phyloP scores from a whole-genome alignment of 2,888 invertebrate species.

The Agonopterix subpropinquella region DNA sequence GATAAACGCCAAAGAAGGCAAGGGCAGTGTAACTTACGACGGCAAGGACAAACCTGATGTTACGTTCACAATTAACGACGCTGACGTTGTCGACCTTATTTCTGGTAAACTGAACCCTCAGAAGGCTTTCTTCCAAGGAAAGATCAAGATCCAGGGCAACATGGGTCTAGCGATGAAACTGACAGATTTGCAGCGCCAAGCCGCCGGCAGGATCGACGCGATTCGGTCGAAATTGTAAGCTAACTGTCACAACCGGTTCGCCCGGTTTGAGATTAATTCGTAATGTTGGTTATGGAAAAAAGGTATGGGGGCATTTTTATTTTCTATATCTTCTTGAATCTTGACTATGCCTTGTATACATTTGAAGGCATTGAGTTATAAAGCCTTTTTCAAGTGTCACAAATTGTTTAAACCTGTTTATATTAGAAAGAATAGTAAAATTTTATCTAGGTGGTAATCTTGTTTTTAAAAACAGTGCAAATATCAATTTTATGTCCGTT shows the following conservation, averaged over 20 bases:
- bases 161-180: constrained; percentile 98
- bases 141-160: constrained; percentile 96
- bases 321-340: neutral
- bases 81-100: constrained; percentile 90
- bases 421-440: neutral
- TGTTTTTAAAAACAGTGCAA: neutral
- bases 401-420: neutral
- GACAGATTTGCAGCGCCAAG: constrained; percentile 86
- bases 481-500: constrained; percentile 11
- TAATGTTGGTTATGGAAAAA: constrained; percentile 38
- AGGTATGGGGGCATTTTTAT: constrained; percentile 38
- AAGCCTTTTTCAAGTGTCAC: too few species aligned
- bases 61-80: constrained; percentile 91
- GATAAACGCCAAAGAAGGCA: constrained; percentile 93
- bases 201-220: constrained; percentile 82
- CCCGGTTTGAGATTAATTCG: constrained; percentile 12
- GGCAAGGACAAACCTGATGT: constrained; percentile 92
- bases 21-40: constrained; percentile 89
- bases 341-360: neutral
- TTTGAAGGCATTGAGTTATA: too few species aligned
- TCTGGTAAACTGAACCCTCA: constrained; percentile 95
- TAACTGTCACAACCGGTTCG: constrained; percentile 16
- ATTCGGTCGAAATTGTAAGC: constrained; percentile 85
- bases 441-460: neutral
- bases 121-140: constrained; percentile 97